Evolutionary conservation across 2,888 invertebrate species (phyloP).

Genomic region (Blastobasis adustella): DNA sequence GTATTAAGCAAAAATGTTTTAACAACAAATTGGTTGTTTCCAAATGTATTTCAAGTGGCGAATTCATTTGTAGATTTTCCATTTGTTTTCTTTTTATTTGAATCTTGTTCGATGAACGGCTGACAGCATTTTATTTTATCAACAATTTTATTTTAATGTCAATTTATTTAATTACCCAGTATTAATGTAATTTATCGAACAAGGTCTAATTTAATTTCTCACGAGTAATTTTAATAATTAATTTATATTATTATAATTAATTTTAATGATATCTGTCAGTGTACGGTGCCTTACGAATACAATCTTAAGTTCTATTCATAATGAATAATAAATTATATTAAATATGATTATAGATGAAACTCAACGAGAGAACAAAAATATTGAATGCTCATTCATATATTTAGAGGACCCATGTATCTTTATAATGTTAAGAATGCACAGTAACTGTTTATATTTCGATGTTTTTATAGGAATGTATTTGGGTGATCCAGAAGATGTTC

Average conservation of each 20-base stretch:
- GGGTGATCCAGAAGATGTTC: too few species aligned
- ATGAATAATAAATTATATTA: not conserved
- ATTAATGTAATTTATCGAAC: slow-evolving; percentile 1
- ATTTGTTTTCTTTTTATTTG: too few species aligned
- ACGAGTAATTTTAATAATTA: not conserved
- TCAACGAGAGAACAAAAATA: too few species aligned
- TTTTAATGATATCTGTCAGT: not conserved
- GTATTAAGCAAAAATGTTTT: too few species aligned
- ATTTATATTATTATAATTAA: not conserved
- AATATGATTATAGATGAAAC: not conserved
- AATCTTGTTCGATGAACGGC: too few species aligned
- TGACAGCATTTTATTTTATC: too few species aligned
- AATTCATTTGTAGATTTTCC: too few species aligned
- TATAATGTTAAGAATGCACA: too few species aligned
- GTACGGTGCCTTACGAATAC: slow-evolving; percentile 1
- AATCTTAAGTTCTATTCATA: not conserved
- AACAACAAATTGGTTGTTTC: too few species aligned
- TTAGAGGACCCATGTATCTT: slow-evolving; percentile 1
- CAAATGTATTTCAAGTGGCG: too few species aligned
- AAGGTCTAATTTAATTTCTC: not conserved
- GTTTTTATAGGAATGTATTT: too few species aligned
- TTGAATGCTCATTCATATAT: slow-evolving; percentile 1
- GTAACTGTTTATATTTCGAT: too few species aligned
- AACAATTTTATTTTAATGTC: slow-evolving; percentile 2
- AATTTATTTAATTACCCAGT: not conserved